Evolutionary conservation across 1,140 invertebrate genomes (phyloP), one percentile per base, ranked within the genome.

Genomic region (Sinella curviseta): DNA sequence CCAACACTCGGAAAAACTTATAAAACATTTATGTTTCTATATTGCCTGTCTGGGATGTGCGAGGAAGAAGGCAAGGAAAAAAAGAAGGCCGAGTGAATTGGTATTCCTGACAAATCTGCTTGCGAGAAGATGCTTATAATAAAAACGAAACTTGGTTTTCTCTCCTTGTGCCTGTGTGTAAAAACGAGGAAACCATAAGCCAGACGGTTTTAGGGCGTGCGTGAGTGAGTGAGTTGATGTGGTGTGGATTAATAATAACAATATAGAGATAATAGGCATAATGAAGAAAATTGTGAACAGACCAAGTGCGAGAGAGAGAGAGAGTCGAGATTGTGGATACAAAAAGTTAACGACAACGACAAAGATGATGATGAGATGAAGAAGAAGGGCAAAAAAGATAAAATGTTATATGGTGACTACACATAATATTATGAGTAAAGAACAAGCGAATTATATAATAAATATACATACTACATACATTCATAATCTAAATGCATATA

Each of bases 141-240:
- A 48, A 48, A 17, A 48, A 17, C 39, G 39, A n/a, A n/a, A n/a
- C n/a, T n/a, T n/a, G n/a, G n/a, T n/a, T 48, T 24, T 60, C 55
- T n/a, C 55, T 60, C 24, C 24, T n/a, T n/a, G n/a, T n/a, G n/a
- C n/a, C n/a, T n/a, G n/a, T n/a, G n/a, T n/a, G n/a, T n/a, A 14
- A 60, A 60, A 60, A 26, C 8, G 3, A 60, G 55, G 24, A 60
- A n/a, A 26, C 14, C 55, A 60, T 60, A 60, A 60, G 55, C 55
- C 55, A 60, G 55, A 14, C 14, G 55, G n/a, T n/a, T 60, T 60
- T 60, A 60, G 55, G 55, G 24, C 55, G 55, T 60, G 55, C 55
- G 55, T 60, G 55, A 60, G 55, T 60, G 55, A 60, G 55, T 60
- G 55, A 60, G 55, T 60, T 60, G 55, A 60, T 60, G 55, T 60